These are phyloP conservation scores for Griposia aprilina DNA, from an alignment of 2,888 invertebrate genomes.

Conservation along the genomic window DNA sequence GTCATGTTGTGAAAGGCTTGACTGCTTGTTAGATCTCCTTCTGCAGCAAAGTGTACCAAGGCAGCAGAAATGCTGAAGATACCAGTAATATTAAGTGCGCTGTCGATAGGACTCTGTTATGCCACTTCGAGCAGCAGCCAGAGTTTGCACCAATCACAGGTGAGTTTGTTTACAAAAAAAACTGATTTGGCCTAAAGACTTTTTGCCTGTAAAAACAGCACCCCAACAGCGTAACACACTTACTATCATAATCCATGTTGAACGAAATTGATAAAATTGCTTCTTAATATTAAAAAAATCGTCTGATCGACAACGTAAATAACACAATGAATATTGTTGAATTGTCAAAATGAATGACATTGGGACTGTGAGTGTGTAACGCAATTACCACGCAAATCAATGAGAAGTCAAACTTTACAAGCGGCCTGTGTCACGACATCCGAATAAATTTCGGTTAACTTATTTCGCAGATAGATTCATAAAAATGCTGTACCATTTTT, in stretches of 20 bases:
- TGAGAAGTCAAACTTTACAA: background rate
- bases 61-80: constrained; percentile 73
- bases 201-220: too few species aligned
- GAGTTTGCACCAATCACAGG: constrained; percentile 81
- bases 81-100: constrained; percentile 72
- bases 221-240: background rate
- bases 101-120: constrained; percentile 75
- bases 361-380: background rate
- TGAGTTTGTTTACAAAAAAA: constrained; percentile 63
- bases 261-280: too few species aligned
- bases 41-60: constrained; percentile 9
- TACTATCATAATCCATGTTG: background rate
- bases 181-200: background rate
- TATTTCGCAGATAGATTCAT: background rate
- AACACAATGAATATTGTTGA: background rate
- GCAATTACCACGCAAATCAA: background rate
- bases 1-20: constrained; percentile 40
- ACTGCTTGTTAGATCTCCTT: background rate
- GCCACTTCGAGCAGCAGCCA: constrained; percentile 75
- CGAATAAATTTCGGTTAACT: background rate
- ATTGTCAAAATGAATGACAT: background rate
- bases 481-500: too few species aligned
- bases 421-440: background rate
- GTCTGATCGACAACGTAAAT: background rate
- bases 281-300: background rate